Percentiles rank a stretch among this genome's conserved stretches.
Conservation (phyloP, 30 jellyfish, hydroid and myxozoan genomes). For the Hydra vulgaris region DNA sequence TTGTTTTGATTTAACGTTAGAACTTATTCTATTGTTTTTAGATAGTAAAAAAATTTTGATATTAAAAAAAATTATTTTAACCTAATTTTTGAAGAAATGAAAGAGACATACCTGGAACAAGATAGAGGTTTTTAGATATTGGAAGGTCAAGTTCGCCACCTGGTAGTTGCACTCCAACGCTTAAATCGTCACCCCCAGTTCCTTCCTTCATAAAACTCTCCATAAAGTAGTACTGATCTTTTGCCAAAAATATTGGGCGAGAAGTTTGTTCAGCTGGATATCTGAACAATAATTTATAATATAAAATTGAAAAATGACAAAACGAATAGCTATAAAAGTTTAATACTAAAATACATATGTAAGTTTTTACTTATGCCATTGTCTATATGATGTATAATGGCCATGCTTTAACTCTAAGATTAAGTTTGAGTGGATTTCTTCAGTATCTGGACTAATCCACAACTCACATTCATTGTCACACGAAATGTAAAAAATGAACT, state of each 20-base stretch:
- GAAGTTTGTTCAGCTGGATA: constrained; percentile 81
- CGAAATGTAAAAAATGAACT: constrained; percentile 55
- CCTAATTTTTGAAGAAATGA: neutral
- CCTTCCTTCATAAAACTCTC: constrained; percentile 97
- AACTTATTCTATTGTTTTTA: no score
- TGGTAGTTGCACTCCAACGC: constrained; percentile 86
- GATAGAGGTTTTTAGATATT: constrained; percentile 45
- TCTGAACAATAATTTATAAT: constrained; percentile 28
- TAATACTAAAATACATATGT: neutral
- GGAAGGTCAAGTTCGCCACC: constrained; percentile 77
- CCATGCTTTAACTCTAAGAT: constrained; percentile 60
- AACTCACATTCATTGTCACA: constrained; percentile 97
- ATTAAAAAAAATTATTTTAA: no score
- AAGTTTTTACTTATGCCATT: constrained; percentile 74
- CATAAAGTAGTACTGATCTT: constrained; percentile 64
- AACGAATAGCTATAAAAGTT: no score
- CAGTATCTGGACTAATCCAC: constrained; percentile 91
- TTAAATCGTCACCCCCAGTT: constrained; percentile 78
- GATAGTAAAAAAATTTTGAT: no score
- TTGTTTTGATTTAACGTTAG: no score
- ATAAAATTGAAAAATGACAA: neutral
- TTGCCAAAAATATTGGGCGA: constrained; percentile 48
- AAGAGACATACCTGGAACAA: constrained; percentile 60
- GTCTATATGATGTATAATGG: constrained; percentile 78
- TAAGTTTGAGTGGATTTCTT: constrained; percentile 68